phyloP scores from a whole-genome alignment of 2,113 vertebrate species.

The Myrmecobius fasciatus region DNA sequence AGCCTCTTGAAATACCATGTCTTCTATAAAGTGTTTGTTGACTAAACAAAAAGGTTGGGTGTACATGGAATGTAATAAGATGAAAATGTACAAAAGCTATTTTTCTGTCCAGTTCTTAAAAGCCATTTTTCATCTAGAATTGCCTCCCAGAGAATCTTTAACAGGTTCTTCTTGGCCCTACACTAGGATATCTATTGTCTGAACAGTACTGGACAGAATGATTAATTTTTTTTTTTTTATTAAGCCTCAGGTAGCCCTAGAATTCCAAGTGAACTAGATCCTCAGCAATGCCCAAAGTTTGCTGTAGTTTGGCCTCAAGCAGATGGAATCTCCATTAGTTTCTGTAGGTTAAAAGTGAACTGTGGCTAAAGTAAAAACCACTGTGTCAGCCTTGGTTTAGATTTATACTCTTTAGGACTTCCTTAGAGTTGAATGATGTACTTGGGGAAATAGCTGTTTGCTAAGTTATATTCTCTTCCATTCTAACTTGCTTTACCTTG shows the following conservation, averaged over 20 bases:
- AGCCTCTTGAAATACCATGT: constrained; percentile 14
- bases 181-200: constrained; percentile 13
- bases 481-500: neutral
- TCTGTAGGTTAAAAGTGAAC: constrained; percentile 19
- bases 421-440: neutral
- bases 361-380: neutral
- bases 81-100: neutral
- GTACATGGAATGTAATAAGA: neutral
- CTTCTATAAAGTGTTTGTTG: neutral
- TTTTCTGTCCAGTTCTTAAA: constrained; percentile 13
- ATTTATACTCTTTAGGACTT: constrained; percentile 1
- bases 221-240: neutral
- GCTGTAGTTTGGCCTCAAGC: constrained; percentile 20
- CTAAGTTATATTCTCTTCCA: neutral
- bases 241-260: neutral
- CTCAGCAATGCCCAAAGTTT: neutral
- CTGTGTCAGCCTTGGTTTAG: neutral
- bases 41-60: neutral
- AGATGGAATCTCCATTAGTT: neutral
- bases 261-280: neutral
- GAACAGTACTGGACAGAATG: constrained; percentile 15
- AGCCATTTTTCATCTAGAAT: neutral
- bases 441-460: neutral
- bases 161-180: constrained; percentile 12
- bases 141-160: neutral